phyloP scores from a whole-genome alignment of 2,797 vertebrate genomes.

The Halcyon badia region DNA sequence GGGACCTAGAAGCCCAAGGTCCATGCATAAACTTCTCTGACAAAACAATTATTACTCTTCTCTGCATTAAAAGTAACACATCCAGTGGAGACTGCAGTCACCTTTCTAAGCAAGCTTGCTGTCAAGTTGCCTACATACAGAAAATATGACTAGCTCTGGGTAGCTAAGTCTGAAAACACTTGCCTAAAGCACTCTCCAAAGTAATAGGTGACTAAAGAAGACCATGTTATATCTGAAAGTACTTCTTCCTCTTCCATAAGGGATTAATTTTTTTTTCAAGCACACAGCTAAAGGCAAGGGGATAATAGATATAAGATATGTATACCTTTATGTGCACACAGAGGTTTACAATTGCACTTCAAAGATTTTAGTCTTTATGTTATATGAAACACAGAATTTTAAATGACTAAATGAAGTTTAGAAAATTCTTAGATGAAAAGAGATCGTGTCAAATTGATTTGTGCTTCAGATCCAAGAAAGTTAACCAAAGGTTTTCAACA shows the following conservation, averaged over 20 bases:
- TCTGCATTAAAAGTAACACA: not conserved
- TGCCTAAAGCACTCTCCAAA: constrained; percentile 14
- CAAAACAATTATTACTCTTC: not conserved
- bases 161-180: constrained; percentile 29
- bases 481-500: not conserved
- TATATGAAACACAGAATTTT: not conserved
- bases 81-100: not conserved
- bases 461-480: not conserved
- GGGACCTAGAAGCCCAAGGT: not conserved
- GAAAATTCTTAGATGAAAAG: not conserved
- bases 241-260: not conserved
- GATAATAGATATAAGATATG: not conserved
- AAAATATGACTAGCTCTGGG: not conserved
- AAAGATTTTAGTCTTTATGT: not conserved
- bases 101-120: constrained; percentile 4
- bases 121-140: not conserved
- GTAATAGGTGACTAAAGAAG: not conserved
- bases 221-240: not conserved
- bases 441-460: not conserved
- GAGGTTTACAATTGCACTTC: not conserved
- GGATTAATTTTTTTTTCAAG: not conserved
- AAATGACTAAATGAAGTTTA: not conserved
- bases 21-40: not conserved
- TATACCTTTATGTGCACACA: not conserved
- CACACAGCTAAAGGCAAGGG: not conserved